Conservation (phyloP, 1,140 invertebrate genomes). For the Venturia canescens region DNA sequence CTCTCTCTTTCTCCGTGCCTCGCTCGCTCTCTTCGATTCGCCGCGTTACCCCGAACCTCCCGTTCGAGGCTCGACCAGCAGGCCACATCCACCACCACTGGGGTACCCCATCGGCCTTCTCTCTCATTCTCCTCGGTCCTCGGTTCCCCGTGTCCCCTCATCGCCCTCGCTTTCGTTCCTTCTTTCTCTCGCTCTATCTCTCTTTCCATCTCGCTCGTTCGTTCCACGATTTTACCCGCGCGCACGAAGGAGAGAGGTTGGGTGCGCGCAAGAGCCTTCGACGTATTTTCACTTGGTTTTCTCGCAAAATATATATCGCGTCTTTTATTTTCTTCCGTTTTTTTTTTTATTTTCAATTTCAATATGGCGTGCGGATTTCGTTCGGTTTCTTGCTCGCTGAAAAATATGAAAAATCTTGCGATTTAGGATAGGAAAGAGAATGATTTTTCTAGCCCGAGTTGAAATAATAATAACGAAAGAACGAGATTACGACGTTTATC, state of each 20-base stretch:
- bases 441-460: neutral
- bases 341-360: constrained; percentile 18
- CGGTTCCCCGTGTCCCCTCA: constrained; percentile 12
- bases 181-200: constrained; percentile 4
- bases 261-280: constrained; percentile 40
- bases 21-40: constrained; percentile 68
- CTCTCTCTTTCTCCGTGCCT: constrained; percentile 61
- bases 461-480: neutral
- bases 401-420: neutral
- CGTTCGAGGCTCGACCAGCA: constrained; percentile 29
- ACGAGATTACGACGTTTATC: neutral
- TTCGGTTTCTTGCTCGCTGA: neutral
- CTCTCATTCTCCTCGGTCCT: constrained; percentile 42
- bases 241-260: constrained; percentile 38
- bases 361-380: neutral
- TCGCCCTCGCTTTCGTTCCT: neutral
- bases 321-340: constrained; percentile 19
- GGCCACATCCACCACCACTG: neutral
- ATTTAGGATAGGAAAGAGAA: neutral
- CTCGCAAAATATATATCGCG: constrained; percentile 20
- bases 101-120: constrained; percentile 23
- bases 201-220: constrained; percentile 12
- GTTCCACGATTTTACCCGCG: constrained; percentile 35
- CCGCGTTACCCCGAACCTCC: constrained; percentile 66
- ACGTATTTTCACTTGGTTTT: constrained; percentile 45